These are phyloP conservation scores for Microtus ochrogaster DNA, from an alignment of 2,113 vertebrate species.

Conservation along the genomic window DNA sequence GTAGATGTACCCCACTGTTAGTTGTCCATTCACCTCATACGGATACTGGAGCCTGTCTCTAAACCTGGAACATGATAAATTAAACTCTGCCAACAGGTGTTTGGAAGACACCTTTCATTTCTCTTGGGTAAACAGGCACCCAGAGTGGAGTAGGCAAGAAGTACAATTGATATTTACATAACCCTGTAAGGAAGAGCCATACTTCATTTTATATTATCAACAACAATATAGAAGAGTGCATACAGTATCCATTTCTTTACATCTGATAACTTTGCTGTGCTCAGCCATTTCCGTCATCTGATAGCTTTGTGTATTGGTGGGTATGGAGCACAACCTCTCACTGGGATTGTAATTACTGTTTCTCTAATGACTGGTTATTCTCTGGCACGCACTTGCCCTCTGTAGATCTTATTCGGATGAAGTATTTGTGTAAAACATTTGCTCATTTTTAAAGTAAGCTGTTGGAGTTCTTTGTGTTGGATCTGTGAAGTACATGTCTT, in stretches of 20 bases:
- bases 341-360: neutral
- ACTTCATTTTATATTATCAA: neutral
- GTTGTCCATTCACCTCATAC: neutral
- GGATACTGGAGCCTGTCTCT: neutral
- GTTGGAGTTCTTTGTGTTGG: neutral
- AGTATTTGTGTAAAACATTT: neutral
- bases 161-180: neutral
- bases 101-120: neutral
- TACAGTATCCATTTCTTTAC: neutral
- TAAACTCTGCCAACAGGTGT: neutral
- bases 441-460: neutral
- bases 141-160: neutral
- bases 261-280: neutral
- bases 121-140: neutral
- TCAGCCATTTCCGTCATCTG: neutral
- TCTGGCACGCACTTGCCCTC: neutral
- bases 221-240: too few relatives aligned
- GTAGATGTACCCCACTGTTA: neutral
- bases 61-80: neutral
- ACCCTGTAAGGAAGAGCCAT: neutral
- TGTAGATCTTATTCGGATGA: neutral
- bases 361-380: neutral
- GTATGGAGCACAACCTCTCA: neutral
- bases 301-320: neutral
- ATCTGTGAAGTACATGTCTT: neutral